Evolutionary conservation across 2,113 vertebrate species (phyloP).

Genomic region (Podiceps cristatus): DNA sequence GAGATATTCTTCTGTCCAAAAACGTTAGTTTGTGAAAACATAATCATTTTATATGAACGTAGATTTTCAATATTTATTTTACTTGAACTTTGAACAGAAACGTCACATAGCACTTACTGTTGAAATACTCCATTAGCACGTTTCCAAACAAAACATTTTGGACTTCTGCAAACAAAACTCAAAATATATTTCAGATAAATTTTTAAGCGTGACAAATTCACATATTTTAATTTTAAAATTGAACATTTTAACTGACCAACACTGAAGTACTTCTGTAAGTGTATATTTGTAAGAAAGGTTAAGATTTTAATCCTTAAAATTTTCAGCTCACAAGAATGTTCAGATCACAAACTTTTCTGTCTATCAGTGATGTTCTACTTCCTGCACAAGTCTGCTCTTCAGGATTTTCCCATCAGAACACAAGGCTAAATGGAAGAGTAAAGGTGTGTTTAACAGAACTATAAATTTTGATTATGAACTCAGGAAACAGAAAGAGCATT

Average conservation of each 20-base stretch:
- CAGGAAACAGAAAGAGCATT: not conserved
- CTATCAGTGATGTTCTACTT: not conserved
- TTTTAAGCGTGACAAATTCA: not conserved
- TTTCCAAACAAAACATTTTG: not conserved
- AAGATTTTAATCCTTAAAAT: not conserved
- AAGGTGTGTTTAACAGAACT: not conserved
- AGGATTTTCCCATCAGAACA: not conserved
- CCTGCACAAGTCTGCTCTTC: not conserved
- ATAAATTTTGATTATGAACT: not conserved
- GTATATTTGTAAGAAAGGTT: not conserved
- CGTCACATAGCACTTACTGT: not conserved
- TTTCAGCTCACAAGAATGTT: not conserved
- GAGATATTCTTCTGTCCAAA: not conserved
- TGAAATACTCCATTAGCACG: not conserved
- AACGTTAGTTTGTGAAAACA: not conserved
- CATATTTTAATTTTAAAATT: not conserved
- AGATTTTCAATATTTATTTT: not conserved
- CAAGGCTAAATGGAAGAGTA: not conserved
- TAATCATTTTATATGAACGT: not conserved
- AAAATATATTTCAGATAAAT: not conserved
- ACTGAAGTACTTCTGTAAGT: not conserved
- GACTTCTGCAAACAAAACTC: not conserved
- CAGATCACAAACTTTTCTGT: not conserved
- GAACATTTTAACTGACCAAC: not conserved
- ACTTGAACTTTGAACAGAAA: not conserved